Conservation (phyloP, 2,113 vertebrate genomes). For the Edolisoma coerulescens region DNA sequence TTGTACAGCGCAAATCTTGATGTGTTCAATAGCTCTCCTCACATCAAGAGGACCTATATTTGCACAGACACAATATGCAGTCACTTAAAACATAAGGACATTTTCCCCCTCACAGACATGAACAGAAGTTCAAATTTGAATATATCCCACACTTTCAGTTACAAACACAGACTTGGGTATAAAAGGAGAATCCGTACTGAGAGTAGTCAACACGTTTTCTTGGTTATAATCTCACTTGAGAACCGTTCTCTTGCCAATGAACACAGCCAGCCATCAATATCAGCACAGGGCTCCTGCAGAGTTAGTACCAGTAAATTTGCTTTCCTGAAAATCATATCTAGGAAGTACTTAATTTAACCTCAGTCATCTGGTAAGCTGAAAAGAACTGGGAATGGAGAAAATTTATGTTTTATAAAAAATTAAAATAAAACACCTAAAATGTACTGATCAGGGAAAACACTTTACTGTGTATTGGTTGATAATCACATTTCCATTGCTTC, state of each 20-base stretch:
- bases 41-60: not conserved
- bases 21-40: not conserved
- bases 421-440: not conserved
- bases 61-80: not conserved
- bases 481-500: not conserved
- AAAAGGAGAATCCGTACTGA: not conserved
- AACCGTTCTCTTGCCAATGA: not conserved
- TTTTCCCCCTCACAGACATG: not conserved
- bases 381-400: not conserved
- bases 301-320: not conserved
- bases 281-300: not conserved
- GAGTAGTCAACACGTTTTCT: not conserved
- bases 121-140: not conserved
- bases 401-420: not conserved
- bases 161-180: not conserved
- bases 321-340: not conserved
- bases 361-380: not conserved
- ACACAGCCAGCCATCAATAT: not conserved
- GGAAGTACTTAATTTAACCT: constrained; percentile 11
- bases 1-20: not conserved
- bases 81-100: not conserved
- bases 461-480: not conserved
- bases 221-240: not conserved
- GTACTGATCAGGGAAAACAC: not conserved
- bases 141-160: not conserved